A percentile compares a stretch with the other conserved stretches of the same genome.
phyloP scores from a whole-genome alignment of 2,797 vertebrate genomes.

The Lacerta bilineata region DNA sequence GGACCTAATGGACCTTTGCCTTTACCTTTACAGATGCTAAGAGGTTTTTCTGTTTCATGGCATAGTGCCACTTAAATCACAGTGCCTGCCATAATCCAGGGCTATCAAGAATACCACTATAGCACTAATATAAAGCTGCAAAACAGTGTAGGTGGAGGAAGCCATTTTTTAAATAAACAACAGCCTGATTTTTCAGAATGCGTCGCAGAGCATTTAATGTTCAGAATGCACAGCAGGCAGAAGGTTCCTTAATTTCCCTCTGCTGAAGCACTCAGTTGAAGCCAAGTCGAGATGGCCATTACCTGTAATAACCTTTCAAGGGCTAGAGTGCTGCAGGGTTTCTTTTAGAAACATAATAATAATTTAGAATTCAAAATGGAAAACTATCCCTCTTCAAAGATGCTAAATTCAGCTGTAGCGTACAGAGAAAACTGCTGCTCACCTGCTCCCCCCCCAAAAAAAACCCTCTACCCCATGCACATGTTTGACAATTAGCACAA shows the following conservation, averaged over 20 bases:
- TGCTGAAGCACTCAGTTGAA: conserved; percentile 9
- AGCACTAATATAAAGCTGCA: neutral
- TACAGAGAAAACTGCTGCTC: neutral
- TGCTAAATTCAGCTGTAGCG: neutral
- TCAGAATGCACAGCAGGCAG: conserved; percentile 10
- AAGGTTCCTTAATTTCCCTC: conserved; percentile 21
- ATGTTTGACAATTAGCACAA: too few species aligned
- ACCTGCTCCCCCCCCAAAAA: neutral
- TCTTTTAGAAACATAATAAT: neutral
- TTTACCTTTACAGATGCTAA: neutral
- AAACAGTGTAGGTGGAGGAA: neutral
- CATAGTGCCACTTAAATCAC: neutral
- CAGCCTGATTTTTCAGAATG: neutral
- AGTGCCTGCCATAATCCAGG: neutral
- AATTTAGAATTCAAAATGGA: neutral
- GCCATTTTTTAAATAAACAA: neutral
- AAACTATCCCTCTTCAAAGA: conserved; percentile 38
- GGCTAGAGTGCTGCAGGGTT: neutral
- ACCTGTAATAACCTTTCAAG: conserved; percentile 13
- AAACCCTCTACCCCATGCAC: neutral
- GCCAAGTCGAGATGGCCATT: neutral
- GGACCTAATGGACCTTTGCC: too few species aligned
- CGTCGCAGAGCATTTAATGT: neutral
- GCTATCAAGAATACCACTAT: neutral
- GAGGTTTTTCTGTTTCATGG: neutral